Evolutionary conservation across 2,888 invertebrate species (phyloP).

Genomic region (Sycophila texana): DNA sequence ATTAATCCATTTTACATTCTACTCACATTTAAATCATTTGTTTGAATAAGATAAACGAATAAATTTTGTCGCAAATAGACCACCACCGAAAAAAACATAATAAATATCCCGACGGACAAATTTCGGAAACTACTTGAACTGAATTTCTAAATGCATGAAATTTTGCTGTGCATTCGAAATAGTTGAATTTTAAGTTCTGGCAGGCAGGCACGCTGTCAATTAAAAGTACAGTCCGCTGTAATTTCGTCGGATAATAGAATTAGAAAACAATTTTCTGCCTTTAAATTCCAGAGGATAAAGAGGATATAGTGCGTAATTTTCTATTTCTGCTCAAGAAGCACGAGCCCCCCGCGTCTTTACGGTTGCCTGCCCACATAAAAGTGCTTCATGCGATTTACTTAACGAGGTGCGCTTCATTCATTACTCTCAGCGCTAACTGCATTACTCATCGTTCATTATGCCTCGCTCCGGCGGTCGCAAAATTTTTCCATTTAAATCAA

Average conservation of each 20-base stretch:
- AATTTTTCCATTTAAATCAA: no score
- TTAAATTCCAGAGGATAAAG: conserved; percentile 28
- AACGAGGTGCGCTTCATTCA: conserved; percentile 23
- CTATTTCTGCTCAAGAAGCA: conserved; percentile 2
- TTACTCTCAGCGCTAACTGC: conserved; percentile 13
- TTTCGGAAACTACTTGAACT: no score
- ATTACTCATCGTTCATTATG: not conserved
- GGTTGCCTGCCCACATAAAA: conserved; percentile 28
- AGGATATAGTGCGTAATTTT: conserved; percentile 26
- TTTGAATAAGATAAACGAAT: no score
- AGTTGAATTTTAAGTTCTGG: no score
- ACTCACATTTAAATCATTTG: no score
- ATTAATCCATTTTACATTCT: no score
- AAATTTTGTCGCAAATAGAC: no score
- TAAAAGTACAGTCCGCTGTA: not conserved
- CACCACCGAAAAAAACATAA: no score
- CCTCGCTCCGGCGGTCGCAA: not conserved
- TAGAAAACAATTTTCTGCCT: conserved; percentile 51
- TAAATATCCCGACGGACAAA: no score
- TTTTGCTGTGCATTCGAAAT: no score
- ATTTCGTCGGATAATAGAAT: conserved; percentile 35
- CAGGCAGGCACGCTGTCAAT: not conserved
- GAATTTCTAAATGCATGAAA: no score
- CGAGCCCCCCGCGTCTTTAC: conserved; percentile 36
- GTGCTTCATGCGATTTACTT: conserved; percentile 22